Conservation (phyloP, 2,888 invertebrate species). For the Hirtodrosophila confusa region DNA sequence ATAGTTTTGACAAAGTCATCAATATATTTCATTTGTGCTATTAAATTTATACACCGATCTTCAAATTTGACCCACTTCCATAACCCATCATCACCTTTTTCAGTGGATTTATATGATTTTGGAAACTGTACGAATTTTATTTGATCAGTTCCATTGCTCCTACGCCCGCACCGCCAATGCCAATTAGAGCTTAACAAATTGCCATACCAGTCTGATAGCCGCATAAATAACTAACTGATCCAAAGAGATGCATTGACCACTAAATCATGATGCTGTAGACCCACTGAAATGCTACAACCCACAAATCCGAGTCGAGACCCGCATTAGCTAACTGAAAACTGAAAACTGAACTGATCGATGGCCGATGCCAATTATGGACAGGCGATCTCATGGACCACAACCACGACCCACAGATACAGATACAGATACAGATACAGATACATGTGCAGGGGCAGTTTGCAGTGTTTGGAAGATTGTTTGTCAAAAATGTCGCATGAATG, state of each 20-base stretch:
- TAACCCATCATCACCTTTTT: constrained; percentile 1
- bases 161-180: constrained; percentile 31
- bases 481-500: constrained; percentile 71
- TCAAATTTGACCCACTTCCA: constrained; percentile 8
- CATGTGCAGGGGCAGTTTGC: constrained; percentile 16
- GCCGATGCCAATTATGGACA: constrained; percentile 44
- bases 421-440: too few species aligned
- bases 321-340: constrained; percentile 35
- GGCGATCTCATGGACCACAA: constrained; percentile 17
- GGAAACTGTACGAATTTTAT: constrained; percentile 12
- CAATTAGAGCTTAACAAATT: constrained; percentile 54
- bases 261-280: constrained; percentile 46
- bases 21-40: constrained; percentile 2
- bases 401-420: constrained; percentile 38
- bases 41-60: background rate
- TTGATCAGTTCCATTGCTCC: constrained; percentile 3
- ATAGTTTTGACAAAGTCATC: background rate
- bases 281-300: constrained; percentile 32
- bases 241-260: constrained; percentile 36
- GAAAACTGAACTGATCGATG: constrained; percentile 56
- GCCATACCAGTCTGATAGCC: background rate
- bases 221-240: constrained; percentile 17
- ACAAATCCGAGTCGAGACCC: constrained; percentile 42
- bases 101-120: constrained; percentile 12
- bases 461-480: constrained; percentile 55